These are phyloP conservation scores for Meles meles DNA, from an alignment of 2,113 vertebrate species.

Conservation along the genomic window DNA sequence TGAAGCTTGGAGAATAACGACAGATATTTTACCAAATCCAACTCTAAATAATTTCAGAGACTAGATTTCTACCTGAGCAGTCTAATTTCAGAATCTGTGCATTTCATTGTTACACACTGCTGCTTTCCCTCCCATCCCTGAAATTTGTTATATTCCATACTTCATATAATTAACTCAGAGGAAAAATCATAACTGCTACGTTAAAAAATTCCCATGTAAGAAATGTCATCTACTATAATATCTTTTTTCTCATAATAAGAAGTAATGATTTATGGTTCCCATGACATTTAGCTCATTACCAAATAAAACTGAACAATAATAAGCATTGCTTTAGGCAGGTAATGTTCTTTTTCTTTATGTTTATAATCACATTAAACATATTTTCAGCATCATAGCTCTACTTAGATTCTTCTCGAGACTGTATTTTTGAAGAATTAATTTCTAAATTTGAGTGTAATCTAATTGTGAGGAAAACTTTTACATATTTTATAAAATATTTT, in stretches of 20 bases:
- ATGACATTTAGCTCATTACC: not conserved
- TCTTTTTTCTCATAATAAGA: not conserved
- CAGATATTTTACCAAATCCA: not conserved
- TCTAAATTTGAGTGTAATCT: not conserved
- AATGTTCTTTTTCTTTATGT: not conserved
- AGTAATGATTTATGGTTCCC: slow-evolving; percentile 7
- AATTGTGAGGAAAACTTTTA: not conserved
- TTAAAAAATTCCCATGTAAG: not conserved
- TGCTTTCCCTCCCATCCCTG: not conserved
- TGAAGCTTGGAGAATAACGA: not conserved
- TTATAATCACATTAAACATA: not conserved
- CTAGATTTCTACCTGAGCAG: not conserved
- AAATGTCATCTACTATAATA: not conserved
- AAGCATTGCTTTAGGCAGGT: not conserved
- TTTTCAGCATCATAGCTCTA: not conserved
- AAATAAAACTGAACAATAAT: not conserved
- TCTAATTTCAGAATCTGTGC: not conserved
- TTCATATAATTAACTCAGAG: not conserved
- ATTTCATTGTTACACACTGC: not conserved
- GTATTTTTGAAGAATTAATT: not conserved
- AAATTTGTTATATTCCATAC: not conserved
- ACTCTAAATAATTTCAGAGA: not conserved
- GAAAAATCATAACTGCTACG: not conserved
- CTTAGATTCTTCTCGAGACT: not conserved
- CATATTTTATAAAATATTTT: not conserved